These are phyloP conservation scores for Pipistrellus kuhlii DNA, from an alignment of 2,797 vertebrate genomes.

Conservation along the genomic window DNA sequence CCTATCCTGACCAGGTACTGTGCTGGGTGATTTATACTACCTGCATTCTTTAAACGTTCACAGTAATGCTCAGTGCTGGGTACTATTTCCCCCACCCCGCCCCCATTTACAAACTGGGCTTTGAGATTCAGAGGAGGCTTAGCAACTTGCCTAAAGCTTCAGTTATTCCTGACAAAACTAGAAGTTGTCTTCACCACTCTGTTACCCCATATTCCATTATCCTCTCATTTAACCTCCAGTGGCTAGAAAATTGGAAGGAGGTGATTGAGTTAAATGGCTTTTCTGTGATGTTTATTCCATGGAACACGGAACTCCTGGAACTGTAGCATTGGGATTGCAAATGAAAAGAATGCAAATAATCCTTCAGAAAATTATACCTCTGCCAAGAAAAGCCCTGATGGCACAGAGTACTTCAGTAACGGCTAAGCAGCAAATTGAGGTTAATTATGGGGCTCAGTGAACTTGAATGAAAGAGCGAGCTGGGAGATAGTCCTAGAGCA, in stretches of 20 bases:
- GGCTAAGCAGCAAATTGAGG: not conserved
- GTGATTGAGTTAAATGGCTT: not conserved
- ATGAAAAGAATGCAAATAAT: not conserved
- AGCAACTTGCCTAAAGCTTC: not conserved
- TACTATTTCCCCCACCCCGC: not conserved
- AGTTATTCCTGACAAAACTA: not conserved
- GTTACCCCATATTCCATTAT: not conserved
- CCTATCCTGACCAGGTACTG: not conserved
- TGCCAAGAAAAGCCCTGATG: not conserved
- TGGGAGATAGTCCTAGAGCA: not conserved
- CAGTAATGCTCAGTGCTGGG: not conserved
- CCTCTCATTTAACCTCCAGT: not conserved
- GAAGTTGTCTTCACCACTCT: not conserved
- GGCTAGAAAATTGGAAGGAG: not conserved
- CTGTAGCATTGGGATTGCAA: not conserved
- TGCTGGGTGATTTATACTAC: not conserved
- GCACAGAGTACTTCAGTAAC: not conserved
- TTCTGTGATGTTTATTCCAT: not conserved
- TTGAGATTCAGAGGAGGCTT: not conserved
- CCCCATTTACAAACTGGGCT: not conserved
- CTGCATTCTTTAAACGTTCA: not conserved
- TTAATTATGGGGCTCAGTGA: not conserved
- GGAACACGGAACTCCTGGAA: not conserved
- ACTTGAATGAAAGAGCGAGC: not conserved
- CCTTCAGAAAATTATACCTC: not conserved